Percentiles rank a stretch among this genome's conserved stretches.
Evolutionary conservation across 2,113 vertebrate genomes (phyloP).

Genomic region (Vulpes vulpes): DNA sequence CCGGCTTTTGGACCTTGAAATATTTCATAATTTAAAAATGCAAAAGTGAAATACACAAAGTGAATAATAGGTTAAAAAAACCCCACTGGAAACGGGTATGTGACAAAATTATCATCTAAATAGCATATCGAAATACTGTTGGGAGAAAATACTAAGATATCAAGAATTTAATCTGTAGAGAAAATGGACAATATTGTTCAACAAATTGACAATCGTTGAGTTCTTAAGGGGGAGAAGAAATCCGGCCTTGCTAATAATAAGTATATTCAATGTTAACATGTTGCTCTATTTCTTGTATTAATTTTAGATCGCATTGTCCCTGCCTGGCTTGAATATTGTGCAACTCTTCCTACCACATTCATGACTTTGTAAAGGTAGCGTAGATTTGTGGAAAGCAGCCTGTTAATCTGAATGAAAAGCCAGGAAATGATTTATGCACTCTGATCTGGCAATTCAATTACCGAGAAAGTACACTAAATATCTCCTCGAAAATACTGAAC

Average conservation of each 20-base stretch:
- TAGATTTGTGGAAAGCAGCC: not conserved
- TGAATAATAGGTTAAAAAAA: not conserved
- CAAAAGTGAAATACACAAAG: not conserved
- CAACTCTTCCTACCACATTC: too few species aligned
- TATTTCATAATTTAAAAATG: not conserved
- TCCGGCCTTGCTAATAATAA: not conserved
- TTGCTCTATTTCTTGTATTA: not conserved
- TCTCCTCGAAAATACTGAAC: not conserved
- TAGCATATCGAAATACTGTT: not conserved
- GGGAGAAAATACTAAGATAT: not conserved
- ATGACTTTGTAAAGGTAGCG: too few species aligned
- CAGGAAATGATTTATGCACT: too few species aligned
- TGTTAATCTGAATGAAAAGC: not conserved
- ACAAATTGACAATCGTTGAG: not conserved
- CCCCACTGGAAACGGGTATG: not conserved
- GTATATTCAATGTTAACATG: not conserved
- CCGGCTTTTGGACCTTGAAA: not conserved
- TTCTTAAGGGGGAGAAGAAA: too few species aligned
- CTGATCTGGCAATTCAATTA: not conserved
- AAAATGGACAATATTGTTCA: not conserved
- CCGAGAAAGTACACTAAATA: too few species aligned
- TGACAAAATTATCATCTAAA: not conserved
- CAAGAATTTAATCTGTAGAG: not conserved
- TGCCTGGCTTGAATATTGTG: fast-evolving
- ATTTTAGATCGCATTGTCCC: not conserved